These are phyloP conservation scores for Gasterosteus nipponicus DNA, from an alignment of 2,113 vertebrate species.

Conservation along the genomic window DNA sequence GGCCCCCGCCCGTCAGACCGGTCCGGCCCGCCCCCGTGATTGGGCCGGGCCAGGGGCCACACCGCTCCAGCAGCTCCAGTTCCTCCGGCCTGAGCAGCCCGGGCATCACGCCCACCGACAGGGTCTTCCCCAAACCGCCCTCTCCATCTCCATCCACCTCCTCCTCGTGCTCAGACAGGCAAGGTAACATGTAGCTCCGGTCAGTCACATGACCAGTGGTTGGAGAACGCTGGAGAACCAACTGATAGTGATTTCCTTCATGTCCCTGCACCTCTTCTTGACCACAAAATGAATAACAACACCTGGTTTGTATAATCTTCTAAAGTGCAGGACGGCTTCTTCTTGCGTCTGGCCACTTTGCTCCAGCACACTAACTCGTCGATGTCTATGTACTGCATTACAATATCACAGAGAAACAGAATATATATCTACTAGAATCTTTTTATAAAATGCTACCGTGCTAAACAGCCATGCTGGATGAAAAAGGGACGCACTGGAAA, in stretches of 20 bases:
- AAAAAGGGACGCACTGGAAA: slow-evolving; percentile 70
- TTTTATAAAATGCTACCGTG: slow-evolving; percentile 37
- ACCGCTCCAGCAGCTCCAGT: slow-evolving; percentile 95
- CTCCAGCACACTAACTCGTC: slow-evolving; percentile 14
- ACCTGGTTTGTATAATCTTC: slow-evolving; percentile 37
- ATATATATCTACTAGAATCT: slow-evolving; percentile 35
- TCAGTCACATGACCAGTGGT: slow-evolving; percentile 23
- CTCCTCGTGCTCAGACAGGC: slow-evolving; percentile 78
- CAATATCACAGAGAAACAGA: slow-evolving; percentile 36
- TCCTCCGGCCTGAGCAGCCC: slow-evolving; percentile 95
- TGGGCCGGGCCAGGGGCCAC: slow-evolving; percentile 73
- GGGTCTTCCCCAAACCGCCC: slow-evolving; percentile 88
- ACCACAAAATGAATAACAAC: slow-evolving; percentile 35
- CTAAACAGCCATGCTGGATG: slow-evolving; percentile 60
- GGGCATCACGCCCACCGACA: slow-evolving; percentile 93
- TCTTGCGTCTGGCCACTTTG: slow-evolving; percentile 40
- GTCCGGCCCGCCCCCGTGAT: slow-evolving; percentile 88
- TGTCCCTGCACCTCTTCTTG: slow-evolving; percentile 9
- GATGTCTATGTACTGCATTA: slow-evolving; percentile 32
- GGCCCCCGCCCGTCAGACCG: slow-evolving; percentile 89
- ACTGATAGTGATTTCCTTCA: slow-evolving; percentile 36
- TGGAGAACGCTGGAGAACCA: slow-evolving; percentile 22
- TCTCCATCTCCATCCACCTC: slow-evolving; percentile 78
- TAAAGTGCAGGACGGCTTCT: slow-evolving; percentile 34
- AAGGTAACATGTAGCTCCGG: slow-evolving; percentile 72